Conservation (phyloP, 2,113 vertebrate species). For the Catharus fuscescens region DNA sequence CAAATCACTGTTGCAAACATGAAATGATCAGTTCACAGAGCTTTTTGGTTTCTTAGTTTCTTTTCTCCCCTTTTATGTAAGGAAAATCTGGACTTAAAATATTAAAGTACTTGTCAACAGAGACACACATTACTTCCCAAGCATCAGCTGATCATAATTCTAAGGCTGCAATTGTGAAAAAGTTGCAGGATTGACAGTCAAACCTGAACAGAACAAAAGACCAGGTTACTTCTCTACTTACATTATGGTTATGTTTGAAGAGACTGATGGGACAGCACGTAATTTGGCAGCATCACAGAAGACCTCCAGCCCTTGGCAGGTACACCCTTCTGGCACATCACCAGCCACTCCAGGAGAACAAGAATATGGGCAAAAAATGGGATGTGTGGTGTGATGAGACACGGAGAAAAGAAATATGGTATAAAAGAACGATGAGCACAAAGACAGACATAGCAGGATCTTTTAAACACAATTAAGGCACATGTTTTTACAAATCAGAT, state of each 20-base stretch:
- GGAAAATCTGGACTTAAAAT: background rate
- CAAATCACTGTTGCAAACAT: background rate
- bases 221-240: conserved; percentile 77
- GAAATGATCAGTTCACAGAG: background rate
- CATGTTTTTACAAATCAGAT: background rate
- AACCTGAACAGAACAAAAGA: background rate
- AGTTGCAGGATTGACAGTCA: background rate
- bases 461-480: background rate
- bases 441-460: background rate
- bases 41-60: background rate
- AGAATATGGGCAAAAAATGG: background rate
- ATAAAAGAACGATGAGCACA: background rate
- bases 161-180: background rate
- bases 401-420: background rate
- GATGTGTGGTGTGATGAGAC: background rate
- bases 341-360: conserved; percentile 77
- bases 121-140: background rate
- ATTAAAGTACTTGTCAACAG: background rate
- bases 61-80: background rate
- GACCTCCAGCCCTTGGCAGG: conserved; percentile 86
- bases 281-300: conserved; percentile 85
- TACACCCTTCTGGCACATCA: conserved; percentile 81
- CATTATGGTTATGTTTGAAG: conserved; percentile 90
- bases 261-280: conserved; percentile 81
- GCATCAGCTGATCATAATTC: background rate